A percentile compares a stretch with the other conserved stretches of the same genome.
Evolutionary conservation across 2,113 vertebrate species (phyloP).

Genomic region (Pelecanoides urinatrix): DNA sequence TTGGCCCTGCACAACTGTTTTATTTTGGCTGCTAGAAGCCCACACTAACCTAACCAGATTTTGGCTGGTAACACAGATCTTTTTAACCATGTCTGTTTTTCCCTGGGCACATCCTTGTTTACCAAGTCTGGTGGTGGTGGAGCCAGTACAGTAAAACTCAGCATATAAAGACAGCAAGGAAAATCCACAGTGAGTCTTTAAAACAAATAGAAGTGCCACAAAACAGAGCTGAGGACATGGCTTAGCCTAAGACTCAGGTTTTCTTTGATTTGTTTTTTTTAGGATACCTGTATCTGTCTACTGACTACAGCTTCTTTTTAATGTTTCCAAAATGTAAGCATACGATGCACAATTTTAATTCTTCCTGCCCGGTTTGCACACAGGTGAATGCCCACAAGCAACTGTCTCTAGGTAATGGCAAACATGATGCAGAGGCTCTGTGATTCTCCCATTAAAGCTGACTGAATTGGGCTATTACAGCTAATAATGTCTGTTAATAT

Average conservation of each 20-base stretch:
- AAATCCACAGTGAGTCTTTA: neutral
- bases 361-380: neutral
- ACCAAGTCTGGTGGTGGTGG: constrained; percentile 1
- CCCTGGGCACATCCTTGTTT: constrained; percentile 42
- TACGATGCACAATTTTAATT: neutral
- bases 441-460: neutral
- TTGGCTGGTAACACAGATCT: constrained; percentile 7
- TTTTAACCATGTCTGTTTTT: constrained; percentile 38
- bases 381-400: constrained; percentile 51
- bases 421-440: neutral
- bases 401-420: neutral
- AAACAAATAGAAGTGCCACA: constrained; percentile 24
- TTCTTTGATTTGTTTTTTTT: neutral
- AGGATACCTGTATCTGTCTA: neutral
- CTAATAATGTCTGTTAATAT: neutral
- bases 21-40: constrained; percentile 55
- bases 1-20: constrained; percentile 44
- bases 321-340: constrained; percentile 34
- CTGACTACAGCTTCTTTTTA: constrained; percentile 1
- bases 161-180: neutral
- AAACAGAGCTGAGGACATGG: constrained; percentile 9
- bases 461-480: neutral
- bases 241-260: neutral
- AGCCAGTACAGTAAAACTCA: neutral
- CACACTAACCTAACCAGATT: constrained; percentile 35